phyloP scores from a whole-genome alignment of 2,797 vertebrate species.

The Spinus pinus region DNA sequence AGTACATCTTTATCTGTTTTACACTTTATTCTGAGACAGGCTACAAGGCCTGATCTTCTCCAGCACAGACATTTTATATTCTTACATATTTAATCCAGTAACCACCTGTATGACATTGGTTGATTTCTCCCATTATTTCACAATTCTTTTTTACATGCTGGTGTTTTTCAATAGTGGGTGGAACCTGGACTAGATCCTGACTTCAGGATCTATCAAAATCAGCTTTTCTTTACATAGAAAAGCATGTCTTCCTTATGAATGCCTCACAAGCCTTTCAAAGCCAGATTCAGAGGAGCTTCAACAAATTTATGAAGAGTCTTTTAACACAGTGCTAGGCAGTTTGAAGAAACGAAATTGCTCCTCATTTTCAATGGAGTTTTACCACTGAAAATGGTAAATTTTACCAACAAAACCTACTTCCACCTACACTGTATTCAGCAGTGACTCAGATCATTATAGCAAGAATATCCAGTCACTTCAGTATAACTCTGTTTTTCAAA shows the following conservation, averaged over 20 bases:
- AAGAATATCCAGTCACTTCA: not conserved
- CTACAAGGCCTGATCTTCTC: not conserved
- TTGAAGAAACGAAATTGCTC: not conserved
- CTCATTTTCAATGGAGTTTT: not conserved
- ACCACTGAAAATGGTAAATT: not conserved
- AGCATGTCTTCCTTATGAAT: not conserved
- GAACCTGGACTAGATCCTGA: not conserved
- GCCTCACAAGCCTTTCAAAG: not conserved
- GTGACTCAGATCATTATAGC: not conserved
- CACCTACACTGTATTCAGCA: not conserved
- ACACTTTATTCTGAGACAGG: not conserved
- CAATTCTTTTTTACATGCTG: not conserved
- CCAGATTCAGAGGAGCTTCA: not conserved
- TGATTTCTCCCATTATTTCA: not conserved
- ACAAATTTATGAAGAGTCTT: not conserved
- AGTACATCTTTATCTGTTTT: not conserved
- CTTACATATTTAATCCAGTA: not conserved
- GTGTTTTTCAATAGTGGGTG: not conserved
- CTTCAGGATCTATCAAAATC: not conserved
- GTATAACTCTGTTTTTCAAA: not conserved
- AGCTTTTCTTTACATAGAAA: not conserved
- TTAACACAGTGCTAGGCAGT: not conserved
- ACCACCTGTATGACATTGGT: not conserved
- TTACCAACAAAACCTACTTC: not conserved
- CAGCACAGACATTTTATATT: not conserved